phyloP scores from a whole-genome alignment of 2,113 vertebrate genomes.

The Thryonomys swinderianus region DNA sequence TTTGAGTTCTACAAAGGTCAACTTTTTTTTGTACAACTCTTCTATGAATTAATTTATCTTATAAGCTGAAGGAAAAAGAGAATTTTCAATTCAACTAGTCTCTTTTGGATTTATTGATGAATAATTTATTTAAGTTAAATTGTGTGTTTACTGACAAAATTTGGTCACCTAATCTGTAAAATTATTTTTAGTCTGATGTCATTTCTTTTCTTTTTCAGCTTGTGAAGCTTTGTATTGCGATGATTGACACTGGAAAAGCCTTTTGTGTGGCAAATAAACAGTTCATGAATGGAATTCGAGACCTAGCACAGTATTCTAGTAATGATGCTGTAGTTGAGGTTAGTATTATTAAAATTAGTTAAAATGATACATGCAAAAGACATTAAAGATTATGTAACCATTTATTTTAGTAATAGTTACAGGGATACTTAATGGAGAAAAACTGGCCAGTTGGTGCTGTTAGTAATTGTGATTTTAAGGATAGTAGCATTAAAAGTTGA shows the following conservation, averaged over 20 bases:
- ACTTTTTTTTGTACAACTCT: neutral
- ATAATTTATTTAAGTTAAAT: neutral
- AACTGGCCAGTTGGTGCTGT: neutral
- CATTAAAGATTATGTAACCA: neutral
- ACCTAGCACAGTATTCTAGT: conserved; percentile 96
- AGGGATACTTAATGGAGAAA: conserved; percentile 46
- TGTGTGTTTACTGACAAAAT: neutral
- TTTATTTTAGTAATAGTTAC: neutral
- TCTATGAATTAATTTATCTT: conserved; percentile 37
- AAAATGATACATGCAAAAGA: neutral
- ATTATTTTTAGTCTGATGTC: neutral
- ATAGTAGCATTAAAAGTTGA: neutral
- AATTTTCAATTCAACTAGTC: neutral
- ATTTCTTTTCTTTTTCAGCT: conserved; percentile 86
- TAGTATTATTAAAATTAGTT: conserved; percentile 73
- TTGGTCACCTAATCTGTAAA: conserved; percentile 3
- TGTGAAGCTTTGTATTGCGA: conserved; percentile 97
- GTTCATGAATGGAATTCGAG: conserved; percentile 96
- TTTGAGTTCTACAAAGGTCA: neutral
- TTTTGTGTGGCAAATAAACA: conserved; percentile 98
- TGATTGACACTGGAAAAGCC: conserved; percentile 99
- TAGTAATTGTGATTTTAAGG: neutral
- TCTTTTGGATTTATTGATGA: conserved; percentile 19
- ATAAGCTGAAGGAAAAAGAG: conserved; percentile 16
- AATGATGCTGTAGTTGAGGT: conserved; percentile 97